Base-by-base conservation (phyloP, 1,140 invertebrate genomes). In the Sitodiplosis mosellana region DNA sequence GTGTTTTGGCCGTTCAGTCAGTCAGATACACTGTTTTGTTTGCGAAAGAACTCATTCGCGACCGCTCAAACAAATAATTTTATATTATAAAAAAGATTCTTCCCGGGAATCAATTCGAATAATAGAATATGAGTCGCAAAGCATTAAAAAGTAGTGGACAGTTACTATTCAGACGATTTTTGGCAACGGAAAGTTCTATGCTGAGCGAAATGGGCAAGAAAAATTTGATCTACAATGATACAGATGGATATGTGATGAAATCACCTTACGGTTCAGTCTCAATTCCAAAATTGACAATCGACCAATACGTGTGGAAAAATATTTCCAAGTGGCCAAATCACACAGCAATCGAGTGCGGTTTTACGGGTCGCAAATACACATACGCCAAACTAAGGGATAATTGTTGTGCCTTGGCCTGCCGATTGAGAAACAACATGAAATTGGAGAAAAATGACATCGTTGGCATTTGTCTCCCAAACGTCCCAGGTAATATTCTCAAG, bases 401-500 rank as follows among this genome's bases (percentile, higher is more conserved):
- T 33, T 69, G 74, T 10, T 72, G 71, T 54, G 78, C 73, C 41
- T 69, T 88, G 14, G 82, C 74, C 1, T 77, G 77, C 43, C 78
- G 76, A 50, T 63, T 89, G 10, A 63, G 71, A 48, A 75, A 69
- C 42, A 72, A 71, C 46, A 72, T 81, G 12, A 79, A 80, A 22
- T 62, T 88, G 2, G 66, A 67, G 50, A 71, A 77, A 38, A 78
- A 80, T 1, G 82, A 89, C 54, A 70, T 78, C 0, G 54, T 89
- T 2, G 78, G 76, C 8, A 49, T 89, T 7, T 70, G 83, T 50
- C 54, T 83, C 47, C 77, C 80, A 3, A 92, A 91, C 64, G 59
- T 75, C 15, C 83, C 85, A 43, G 27, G 27, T 27, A 27, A 27
- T 27, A n/a, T n/a, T n/a, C n/a, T n/a, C n/a, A n/a, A n/a, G n/a